phyloP scores from a whole-genome alignment of 2,113 vertebrate genomes.

The Xenus cinereus region DNA sequence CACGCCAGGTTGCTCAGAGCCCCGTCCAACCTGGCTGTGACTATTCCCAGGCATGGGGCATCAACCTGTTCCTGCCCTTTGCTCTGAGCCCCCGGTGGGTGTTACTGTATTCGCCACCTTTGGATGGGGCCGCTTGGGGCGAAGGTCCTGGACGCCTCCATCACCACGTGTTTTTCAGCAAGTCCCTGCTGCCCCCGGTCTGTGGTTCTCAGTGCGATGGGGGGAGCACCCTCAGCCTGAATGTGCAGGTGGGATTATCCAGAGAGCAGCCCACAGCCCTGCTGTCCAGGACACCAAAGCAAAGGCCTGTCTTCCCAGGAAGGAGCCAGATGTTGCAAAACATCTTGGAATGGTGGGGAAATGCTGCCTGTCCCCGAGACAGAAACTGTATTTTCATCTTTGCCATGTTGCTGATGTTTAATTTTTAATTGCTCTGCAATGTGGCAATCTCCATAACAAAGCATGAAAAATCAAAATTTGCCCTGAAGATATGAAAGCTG shows the following conservation, averaged over 20 bases:
- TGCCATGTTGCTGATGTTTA: neutral
- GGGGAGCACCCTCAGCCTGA: neutral
- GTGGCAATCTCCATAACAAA: neutral
- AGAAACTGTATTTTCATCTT: neutral
- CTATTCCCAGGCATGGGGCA: neutral
- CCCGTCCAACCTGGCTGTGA: neutral
- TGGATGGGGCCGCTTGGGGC: fast-evolving
- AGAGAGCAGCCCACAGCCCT: neutral
- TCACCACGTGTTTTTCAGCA: fast-evolving
- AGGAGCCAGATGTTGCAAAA: neutral
- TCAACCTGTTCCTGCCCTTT: neutral
- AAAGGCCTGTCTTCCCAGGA: neutral
- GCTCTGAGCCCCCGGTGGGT: fast-evolving
- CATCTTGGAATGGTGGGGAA: neutral
- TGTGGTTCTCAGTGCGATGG: fast-evolving
- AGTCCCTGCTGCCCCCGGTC: fast-evolving
- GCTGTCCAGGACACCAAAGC: fast-evolving
- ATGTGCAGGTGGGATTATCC: fast-evolving
- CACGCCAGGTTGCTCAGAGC: neutral
- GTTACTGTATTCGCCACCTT: neutral
- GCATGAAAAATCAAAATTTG: neutral
- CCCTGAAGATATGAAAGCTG: neutral
- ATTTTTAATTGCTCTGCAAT: constrained; percentile 20
- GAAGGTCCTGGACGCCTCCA: fast-evolving
- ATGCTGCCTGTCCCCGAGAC: neutral